Evolutionary conservation across 2,113 vertebrate species (phyloP), one percentile per base, ranked within the genome.

Genomic region (Gallinago jamesoni): DNA sequence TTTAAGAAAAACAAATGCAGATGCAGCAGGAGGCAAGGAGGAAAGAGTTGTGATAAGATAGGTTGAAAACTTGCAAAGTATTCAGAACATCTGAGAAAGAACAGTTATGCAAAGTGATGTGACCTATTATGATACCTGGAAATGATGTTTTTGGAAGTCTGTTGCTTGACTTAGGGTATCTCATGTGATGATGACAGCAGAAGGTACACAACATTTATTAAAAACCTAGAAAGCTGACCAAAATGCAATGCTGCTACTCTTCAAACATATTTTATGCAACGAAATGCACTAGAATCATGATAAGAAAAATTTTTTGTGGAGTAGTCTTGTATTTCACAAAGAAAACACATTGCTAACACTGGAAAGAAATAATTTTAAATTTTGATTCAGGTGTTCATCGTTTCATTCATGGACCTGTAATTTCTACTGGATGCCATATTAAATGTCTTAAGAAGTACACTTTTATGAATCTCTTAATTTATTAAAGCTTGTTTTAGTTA

Each of bases 381-480:
- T 93, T 76, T 63, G 45, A 77, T 63, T 89, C 70, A 39, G n/a
- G 75, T 50, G 66, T 55, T 60, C 47, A 27, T 22, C 25, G 18
- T 68, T 92, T 95, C 73, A 89, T 89, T 90, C 89, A 92, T 12
- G 57, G 90, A 66, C 45, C 69, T 82, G 52, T 66, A 89, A 80
- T 22, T 82, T 37, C 55, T 77, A 41, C 52, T 69, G 85, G 89
- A 94, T 72, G 56, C 60, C 27, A 4, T 48, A 87, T 77, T 35
- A 67, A 94, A 74, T 37, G 68, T 45, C 60, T 83, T 84, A 84
- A 91, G 67, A 87, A 93, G 50, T 69, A 85, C 78, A 64, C 24
- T 41, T 41, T 69, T 39, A 91, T 14, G 9, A 90, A 59, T 47
- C 14, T 94, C 70, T 81, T 90, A 16, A 50, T 14, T 43, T 72